A percentile compares a stretch with the other conserved stretches of the same genome.
These are phyloP conservation scores for Lagodon rhomboides DNA, from an alignment of 2,797 vertebrate genomes.

Conservation along the genomic window DNA sequence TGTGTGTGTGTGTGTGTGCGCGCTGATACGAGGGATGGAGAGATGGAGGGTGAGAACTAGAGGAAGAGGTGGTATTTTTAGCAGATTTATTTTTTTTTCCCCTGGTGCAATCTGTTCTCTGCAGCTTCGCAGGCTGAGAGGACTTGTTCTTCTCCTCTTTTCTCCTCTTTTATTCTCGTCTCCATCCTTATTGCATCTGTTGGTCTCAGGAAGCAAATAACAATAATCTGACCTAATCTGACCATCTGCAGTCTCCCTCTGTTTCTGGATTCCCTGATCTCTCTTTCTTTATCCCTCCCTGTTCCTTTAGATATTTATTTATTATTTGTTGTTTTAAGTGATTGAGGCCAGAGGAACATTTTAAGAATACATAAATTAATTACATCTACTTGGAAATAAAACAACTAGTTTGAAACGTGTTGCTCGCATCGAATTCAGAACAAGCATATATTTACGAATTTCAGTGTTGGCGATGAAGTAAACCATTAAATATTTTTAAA, in stretches of 20 bases:
- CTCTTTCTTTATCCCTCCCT: slow-evolving; percentile 2
- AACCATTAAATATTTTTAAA: too few species aligned
- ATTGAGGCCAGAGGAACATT: too few species aligned
- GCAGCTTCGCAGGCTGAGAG: slow-evolving; percentile 57
- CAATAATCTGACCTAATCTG: slow-evolving; percentile 75
- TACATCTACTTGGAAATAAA: too few species aligned
- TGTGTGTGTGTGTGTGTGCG: slow-evolving; percentile 35
- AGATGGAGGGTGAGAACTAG: slow-evolving; percentile 75
- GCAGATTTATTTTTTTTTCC: slow-evolving; percentile 66
- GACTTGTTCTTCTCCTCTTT: slow-evolving; percentile 44
- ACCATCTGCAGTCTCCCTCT: slow-evolving; percentile 62
- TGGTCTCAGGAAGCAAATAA: slow-evolving; percentile 52
- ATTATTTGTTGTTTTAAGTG: not conserved
- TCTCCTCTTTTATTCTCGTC: slow-evolving; percentile 8
- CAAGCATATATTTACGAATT: too few species aligned
- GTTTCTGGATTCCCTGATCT: slow-evolving; percentile 1
- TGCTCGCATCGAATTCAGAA: too few species aligned
- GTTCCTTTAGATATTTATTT: not conserved
- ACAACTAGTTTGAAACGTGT: too few species aligned
- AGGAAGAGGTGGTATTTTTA: slow-evolving; percentile 84
- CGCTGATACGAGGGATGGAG: slow-evolving; percentile 56
- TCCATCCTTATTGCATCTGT: slow-evolving; percentile 58
- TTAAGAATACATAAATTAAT: too few species aligned
- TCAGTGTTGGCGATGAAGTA: too few species aligned
- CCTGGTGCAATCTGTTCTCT: slow-evolving; percentile 77